Evolutionary conservation across 2,113 vertebrate genomes (phyloP).

Genomic region (Suncus etruscus): DNA sequence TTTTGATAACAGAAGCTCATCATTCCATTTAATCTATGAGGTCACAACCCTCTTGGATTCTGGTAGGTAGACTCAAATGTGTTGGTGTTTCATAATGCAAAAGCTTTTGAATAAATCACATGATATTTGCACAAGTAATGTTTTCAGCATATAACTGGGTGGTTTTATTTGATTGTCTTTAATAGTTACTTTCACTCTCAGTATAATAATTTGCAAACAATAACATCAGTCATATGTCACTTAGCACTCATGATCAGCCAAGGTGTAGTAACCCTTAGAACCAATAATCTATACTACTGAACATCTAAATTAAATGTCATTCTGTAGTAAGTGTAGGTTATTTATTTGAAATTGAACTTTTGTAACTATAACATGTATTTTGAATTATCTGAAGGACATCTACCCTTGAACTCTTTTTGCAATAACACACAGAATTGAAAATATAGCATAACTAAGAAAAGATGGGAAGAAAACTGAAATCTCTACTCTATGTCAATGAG

Average conservation of each 20-base stretch:
- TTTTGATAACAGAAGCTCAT: conserved; percentile 85
- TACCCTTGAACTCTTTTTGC: conserved; percentile 77
- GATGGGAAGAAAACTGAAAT: conserved; percentile 68
- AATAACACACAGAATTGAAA: conserved; percentile 75
- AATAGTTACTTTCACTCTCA: conserved; percentile 80
- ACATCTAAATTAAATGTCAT: conserved; percentile 80
- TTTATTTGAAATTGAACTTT: conserved; percentile 77
- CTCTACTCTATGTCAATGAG: conserved; percentile 72
- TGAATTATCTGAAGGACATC: conserved; percentile 80
- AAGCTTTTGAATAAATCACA: conserved; percentile 84
- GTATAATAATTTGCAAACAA: conserved; percentile 81
- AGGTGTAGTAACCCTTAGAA: conserved; percentile 77
- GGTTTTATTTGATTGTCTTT: conserved; percentile 79
- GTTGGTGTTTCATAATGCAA: conserved; percentile 52
- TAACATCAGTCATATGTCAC: conserved; percentile 79
- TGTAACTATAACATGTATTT: conserved; percentile 71
- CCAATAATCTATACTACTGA: conserved; percentile 76
- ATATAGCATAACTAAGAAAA: conserved; percentile 65
- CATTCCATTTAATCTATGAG: conserved; percentile 83
- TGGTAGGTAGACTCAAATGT: conserved; percentile 80
- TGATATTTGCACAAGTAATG: conserved; percentile 70
- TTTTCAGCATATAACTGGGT: conserved; percentile 65
- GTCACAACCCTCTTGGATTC: conserved; percentile 83
- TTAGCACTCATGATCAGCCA: conserved; percentile 77
- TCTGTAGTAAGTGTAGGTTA: conserved; percentile 55